phyloP scores from a whole-genome alignment of 2,888 invertebrate species.

The Diplazon laetatorius region DNA sequence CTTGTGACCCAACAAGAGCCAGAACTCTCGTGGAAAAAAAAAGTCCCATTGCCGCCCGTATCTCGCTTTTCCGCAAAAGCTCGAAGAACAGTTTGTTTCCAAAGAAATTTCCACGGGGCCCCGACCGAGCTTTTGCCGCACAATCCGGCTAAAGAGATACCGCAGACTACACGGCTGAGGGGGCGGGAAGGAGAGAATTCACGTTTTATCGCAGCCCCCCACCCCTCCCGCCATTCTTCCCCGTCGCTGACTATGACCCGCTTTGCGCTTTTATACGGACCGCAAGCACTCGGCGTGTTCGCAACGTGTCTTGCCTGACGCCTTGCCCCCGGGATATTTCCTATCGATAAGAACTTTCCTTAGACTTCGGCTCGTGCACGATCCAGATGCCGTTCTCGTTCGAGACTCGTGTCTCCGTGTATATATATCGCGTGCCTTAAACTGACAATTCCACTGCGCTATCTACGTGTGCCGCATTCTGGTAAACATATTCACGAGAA shows the following conservation, averaged over 20 bases:
- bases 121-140: neutral
- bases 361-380: constrained; percentile 4
- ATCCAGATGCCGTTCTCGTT: neutral
- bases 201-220: constrained; percentile 19
- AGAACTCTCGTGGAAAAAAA: constrained; percentile 12
- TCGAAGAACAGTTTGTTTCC: constrained; percentile 38
- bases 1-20: neutral
- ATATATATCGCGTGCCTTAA: neutral
- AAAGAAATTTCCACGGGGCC: constrained; percentile 16
- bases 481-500: too few species aligned
- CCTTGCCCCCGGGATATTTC: constrained; percentile 28
- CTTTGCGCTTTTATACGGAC: constrained; percentile 2
- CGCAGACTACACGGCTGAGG: neutral
- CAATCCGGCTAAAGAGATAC: constrained; percentile 27
- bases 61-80: constrained; percentile 31
- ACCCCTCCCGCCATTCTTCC: neutral
- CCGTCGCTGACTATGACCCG: neutral
- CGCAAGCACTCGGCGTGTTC: constrained; percentile 4
- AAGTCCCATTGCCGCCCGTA: constrained; percentile 27
- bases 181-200: constrained; percentile 3
- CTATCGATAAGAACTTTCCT: constrained; percentile 47
- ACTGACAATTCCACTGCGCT: neutral
- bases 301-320: neutral
- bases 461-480: neutral
- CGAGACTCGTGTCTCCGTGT: neutral